Evolutionary conservation across 2,888 invertebrate genomes (phyloP), one percentile per base, ranked within the genome.

Genomic region (Rhingia rostrata): DNA sequence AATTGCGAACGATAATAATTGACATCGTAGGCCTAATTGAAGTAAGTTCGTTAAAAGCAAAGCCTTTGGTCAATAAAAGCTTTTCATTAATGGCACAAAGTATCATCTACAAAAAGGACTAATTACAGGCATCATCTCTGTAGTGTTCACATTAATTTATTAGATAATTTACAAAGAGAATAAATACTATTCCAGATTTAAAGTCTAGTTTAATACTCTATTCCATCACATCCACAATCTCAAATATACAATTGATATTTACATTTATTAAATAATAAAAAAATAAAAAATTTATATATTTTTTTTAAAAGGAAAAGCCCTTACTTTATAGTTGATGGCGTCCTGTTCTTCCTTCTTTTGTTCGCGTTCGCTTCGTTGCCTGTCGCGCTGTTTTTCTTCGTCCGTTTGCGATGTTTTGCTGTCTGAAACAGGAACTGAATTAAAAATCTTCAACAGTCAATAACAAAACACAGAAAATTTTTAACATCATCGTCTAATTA

Each of bases 391-490:
- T 86, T 92, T 92, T 86, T 92, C 91, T 88, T 92, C 91, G 91
- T 92, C 91, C 86, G 91, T 91, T 89, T 92, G 91, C 88, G 91
- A 89, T 89, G 91, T 91, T 89, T 92, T 92, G 90, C 91, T 91
- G 88, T 91, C 91, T 91, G 88, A 56, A 72, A 78, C 66, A 77
- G 49, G 12, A 67, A 72, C 39, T 75, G 58, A 80, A 84, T 84
- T 84, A 84, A 35, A 70, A 69, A 80, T 84, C 35, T 51, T 67
- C 49, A 61, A 4, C 37, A 61, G 30, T 56, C 58, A 37, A 73
- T 45, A 72, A 43, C 45, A 79, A 39, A 35, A 43, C 4, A 66
- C 33, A 43, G 58, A 22, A 1, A 22, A 22, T 2, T 22, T 22
- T 22, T 5, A 51, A 66, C 43, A 49, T 61, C 43, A 39, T 54